Conservation (phyloP, 2,113 vertebrate species). For the Esox niger region DNA sequence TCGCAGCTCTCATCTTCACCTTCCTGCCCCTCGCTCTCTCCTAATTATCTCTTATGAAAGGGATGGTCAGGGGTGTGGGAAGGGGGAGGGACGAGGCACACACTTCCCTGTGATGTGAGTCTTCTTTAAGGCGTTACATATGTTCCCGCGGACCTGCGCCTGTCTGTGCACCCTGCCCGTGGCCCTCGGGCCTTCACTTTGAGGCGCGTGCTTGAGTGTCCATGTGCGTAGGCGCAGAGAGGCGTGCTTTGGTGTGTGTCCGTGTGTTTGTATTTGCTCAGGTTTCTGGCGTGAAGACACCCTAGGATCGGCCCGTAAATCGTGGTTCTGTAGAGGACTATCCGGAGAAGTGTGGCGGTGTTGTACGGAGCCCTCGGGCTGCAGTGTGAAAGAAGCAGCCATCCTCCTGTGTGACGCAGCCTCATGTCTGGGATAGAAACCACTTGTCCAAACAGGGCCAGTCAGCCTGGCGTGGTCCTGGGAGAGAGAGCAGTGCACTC, state of each 20-base stretch:
- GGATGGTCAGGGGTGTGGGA: slow-evolving; percentile 54
- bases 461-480: slow-evolving; percentile 55
- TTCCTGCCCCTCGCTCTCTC: slow-evolving; percentile 62
- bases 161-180: slow-evolving; percentile 45
- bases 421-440: slow-evolving; percentile 64
- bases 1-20: slow-evolving; percentile 64
- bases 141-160: slow-evolving; percentile 64
- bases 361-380: slow-evolving; percentile 51
- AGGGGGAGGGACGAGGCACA: slow-evolving; percentile 39
- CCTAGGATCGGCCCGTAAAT: background rate
- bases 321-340: slow-evolving; percentile 19
- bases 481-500: slow-evolving; percentile 43
- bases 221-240: slow-evolving; percentile 12
- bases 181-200: slow-evolving; percentile 58
- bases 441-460: slow-evolving; percentile 78
- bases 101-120: slow-evolving; percentile 60
- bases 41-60: slow-evolving; percentile 64
- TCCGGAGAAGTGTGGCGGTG: slow-evolving; percentile 29
- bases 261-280: background rate
- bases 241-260: slow-evolving; percentile 17
- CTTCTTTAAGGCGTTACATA: slow-evolving; percentile 67
- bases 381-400: slow-evolving; percentile 12
- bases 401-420: slow-evolving; percentile 36
- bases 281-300: background rate
- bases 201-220: slow-evolving; percentile 36